phyloP scores from a whole-genome alignment of 92 coral and sea anemone genomes.

The Metridium senile region DNA sequence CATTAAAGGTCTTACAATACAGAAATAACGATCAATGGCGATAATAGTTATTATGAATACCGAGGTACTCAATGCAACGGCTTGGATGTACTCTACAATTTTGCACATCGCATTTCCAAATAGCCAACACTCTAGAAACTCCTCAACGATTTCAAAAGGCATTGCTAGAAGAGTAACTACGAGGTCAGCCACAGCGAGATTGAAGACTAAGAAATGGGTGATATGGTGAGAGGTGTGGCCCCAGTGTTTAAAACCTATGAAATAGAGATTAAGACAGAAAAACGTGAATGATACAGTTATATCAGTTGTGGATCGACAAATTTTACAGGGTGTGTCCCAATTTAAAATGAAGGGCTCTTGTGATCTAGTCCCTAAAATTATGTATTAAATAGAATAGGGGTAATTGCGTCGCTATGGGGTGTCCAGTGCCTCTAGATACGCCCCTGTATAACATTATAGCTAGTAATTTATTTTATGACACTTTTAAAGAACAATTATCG shows the following conservation, averaged over 20 bases:
- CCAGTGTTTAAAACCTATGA: constrained; percentile 33
- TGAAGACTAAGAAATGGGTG: constrained; percentile 36
- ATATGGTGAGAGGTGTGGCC: constrained; percentile 31
- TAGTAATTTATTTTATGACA: neutral
- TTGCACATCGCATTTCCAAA: constrained; percentile 56
- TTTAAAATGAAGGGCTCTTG: too few relatives aligned
- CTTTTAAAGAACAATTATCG: neutral
- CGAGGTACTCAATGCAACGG: constrained; percentile 50
- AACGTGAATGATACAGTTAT: neutral
- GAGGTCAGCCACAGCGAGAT: constrained; percentile 49
- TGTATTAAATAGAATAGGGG: too few relatives aligned
- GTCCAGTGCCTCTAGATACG: too few relatives aligned
- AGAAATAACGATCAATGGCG: constrained; percentile 72
- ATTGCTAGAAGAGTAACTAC: constrained; percentile 31
- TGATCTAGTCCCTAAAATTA: too few relatives aligned
- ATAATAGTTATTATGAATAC: constrained; percentile 65
- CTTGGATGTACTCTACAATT: constrained; percentile 62
- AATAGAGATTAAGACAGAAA: neutral
- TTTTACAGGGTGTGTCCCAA: too few relatives aligned
- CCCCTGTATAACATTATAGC: neutral
- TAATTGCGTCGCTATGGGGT: too few relatives aligned
- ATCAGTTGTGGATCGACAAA: too few relatives aligned
- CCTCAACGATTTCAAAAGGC: constrained; percentile 53
- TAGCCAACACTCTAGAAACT: constrained; percentile 49
- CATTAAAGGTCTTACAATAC: constrained; percentile 59